phyloP scores from a whole-genome alignment of 2,797 vertebrate genomes.

The Anisognathus igniventris region DNA sequence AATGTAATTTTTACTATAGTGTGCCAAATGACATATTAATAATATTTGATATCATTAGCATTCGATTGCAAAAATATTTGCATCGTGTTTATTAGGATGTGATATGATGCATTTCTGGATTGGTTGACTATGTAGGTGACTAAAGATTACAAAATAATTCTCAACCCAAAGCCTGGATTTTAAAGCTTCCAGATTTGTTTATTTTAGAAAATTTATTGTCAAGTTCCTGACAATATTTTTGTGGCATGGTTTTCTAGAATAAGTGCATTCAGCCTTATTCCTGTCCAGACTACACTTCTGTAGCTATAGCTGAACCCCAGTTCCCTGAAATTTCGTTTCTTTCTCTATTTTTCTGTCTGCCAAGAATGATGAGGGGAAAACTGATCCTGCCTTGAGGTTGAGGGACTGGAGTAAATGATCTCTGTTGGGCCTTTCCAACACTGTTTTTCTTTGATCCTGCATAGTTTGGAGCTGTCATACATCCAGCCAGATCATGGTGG shows the following conservation, averaged over 20 bases:
- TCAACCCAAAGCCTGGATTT: not conserved
- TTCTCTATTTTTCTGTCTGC: not conserved
- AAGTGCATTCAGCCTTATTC: not conserved
- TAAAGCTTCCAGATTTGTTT: constrained; percentile 1
- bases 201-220: not conserved
- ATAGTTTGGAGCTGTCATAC: not conserved
- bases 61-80: constrained; percentile 44
- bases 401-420: not conserved
- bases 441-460: not conserved
- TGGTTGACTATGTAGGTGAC: not conserved
- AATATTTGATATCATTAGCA: constrained; percentile 45
- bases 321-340: not conserved
- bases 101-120: not conserved
- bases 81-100: constrained; percentile 21
- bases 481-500: accelerated
- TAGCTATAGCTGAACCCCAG: not conserved
- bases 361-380: not conserved
- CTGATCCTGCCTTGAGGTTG: not conserved
- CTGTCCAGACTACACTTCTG: not conserved
- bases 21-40: constrained; percentile 34
- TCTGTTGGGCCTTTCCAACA: not conserved
- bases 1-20: constrained; percentile 56
- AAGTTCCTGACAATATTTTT: not conserved
- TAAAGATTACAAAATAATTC: not conserved
- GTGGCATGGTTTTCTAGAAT: not conserved